Evolutionary conservation across 2,113 vertebrate genomes (phyloP).

Genomic region (Xiphophorus couchianus): DNA sequence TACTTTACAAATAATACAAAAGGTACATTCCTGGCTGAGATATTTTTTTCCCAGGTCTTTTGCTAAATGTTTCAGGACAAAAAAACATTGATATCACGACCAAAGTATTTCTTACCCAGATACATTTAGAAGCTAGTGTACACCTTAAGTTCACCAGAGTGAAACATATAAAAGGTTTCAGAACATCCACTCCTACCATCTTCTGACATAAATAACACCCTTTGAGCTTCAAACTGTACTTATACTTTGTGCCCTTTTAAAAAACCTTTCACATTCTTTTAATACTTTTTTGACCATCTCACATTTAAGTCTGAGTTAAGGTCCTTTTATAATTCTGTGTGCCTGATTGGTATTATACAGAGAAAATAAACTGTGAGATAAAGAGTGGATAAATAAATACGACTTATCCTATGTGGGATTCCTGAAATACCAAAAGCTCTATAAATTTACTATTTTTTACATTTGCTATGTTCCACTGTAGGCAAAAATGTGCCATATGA

Average conservation of each 20-base stretch:
- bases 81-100: slow-evolving; percentile 20
- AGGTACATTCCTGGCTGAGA: slow-evolving; percentile 1
- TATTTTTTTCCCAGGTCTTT: background rate
- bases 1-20: background rate
- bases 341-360: background rate
- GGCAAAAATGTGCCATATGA: too few species aligned
- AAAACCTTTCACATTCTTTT: slow-evolving; percentile 43
- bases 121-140: slow-evolving; percentile 6
- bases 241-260: slow-evolving; percentile 7
- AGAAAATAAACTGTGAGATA: slow-evolving; percentile 16
- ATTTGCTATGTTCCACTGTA: too few species aligned
- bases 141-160: slow-evolving; percentile 7
- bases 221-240: background rate
- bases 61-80: slow-evolving; percentile 24
- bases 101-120: slow-evolving; percentile 23
- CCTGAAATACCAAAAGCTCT: background rate
- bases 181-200: background rate
- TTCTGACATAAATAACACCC: slow-evolving; percentile 22
- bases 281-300: slow-evolving; percentile 11
- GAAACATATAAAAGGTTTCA: slow-evolving; percentile 6
- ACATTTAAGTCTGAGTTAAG: background rate
- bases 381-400: slow-evolving; percentile 11
- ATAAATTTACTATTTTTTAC: too few species aligned
- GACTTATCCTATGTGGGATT: background rate
- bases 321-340: background rate